A percentile compares a stretch with the other conserved stretches of the same genome.
phyloP scores from a whole-genome alignment of 2,797 vertebrate species.

The Sibirionetta formosa region DNA sequence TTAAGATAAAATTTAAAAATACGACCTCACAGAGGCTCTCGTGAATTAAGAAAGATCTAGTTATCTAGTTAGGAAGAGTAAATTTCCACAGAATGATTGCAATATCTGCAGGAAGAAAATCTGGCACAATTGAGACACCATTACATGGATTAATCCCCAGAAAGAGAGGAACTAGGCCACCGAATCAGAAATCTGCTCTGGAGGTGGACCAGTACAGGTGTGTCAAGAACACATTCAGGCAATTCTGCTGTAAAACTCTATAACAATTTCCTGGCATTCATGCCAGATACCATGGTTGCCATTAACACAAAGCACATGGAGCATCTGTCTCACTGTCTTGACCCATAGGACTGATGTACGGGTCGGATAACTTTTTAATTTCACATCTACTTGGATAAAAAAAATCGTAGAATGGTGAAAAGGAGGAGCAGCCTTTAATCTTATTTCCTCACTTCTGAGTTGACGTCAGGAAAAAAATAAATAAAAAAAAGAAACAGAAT shows the following conservation, averaged over 20 bases:
- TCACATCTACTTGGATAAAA: background rate
- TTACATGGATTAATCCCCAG: background rate
- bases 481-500: background rate
- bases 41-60: background rate
- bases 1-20: background rate
- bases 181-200: background rate
- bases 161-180: background rate
- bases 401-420: background rate
- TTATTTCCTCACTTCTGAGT: slow-evolving; percentile 2
- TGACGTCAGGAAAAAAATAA: background rate
- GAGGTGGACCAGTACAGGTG: background rate
- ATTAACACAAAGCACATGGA: background rate
- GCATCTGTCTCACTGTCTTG: background rate
- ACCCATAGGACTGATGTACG: background rate
- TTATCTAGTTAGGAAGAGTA: background rate
- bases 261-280: background rate
- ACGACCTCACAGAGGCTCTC: background rate
- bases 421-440: background rate
- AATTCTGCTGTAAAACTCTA: background rate
- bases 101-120: background rate
- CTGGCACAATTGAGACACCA: fast-evolving
- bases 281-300: background rate
- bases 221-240: background rate
- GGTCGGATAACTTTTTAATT: background rate
- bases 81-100: background rate